These are phyloP conservation scores for Antigone vipio DNA, from an alignment of 2,113 vertebrate species.

Conservation along the genomic window DNA sequence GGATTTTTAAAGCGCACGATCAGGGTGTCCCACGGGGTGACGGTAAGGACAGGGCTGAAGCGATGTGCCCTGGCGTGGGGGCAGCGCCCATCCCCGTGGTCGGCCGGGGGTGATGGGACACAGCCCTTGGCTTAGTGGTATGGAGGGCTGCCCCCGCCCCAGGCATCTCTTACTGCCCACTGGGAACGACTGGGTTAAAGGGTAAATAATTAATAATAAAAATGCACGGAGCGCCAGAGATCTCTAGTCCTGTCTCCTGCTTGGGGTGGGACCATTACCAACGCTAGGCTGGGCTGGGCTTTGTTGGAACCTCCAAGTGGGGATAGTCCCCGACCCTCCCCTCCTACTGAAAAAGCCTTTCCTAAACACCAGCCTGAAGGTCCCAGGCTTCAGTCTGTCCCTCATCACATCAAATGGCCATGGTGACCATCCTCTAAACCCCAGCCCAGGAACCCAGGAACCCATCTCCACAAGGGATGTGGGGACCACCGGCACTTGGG, in stretches of 20 bases:
- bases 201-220: background rate
- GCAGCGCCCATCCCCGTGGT: accelerated
- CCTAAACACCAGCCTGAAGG: background rate
- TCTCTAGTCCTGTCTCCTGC: background rate
- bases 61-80: background rate
- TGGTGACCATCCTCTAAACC: accelerated
- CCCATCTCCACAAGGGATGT: background rate
- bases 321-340: accelerated
- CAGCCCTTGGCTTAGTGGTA: accelerated
- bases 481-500: background rate
- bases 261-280: background rate
- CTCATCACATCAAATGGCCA: accelerated
- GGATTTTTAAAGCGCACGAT: background rate
- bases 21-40: background rate
- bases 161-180: accelerated
- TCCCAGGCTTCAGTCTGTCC: too few relatives aligned
- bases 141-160: background rate
- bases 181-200: background rate
- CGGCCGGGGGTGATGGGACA: accelerated
- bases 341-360: background rate
- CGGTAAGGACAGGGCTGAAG: background rate
- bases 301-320: background rate
- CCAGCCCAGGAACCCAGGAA: too few relatives aligned
- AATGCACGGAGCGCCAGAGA: background rate
- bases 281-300: background rate